Percentiles rank a stretch among this genome's conserved stretches.
phyloP scores from a whole-genome alignment of 1,140 invertebrate species.

The Neodiprion fabricii region DNA sequence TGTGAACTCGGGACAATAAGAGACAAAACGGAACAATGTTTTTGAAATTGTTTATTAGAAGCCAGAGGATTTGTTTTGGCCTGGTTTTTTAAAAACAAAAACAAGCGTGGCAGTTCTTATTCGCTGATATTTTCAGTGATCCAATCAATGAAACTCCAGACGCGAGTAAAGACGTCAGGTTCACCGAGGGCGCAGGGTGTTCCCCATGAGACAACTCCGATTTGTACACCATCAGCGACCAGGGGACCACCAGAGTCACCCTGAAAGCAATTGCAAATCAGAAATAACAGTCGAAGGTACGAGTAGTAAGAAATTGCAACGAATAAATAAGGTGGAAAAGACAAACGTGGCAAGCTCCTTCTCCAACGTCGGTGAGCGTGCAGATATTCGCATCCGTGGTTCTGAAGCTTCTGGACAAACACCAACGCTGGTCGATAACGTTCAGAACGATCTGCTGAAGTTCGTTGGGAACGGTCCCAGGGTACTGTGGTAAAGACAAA shows the following conservation, averaged over 20 bases:
- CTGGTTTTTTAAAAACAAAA: too few species aligned
- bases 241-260: constrained; percentile 67
- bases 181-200: constrained; percentile 64
- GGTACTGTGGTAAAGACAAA: constrained; percentile 54
- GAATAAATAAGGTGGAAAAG: background rate
- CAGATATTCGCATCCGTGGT: constrained; percentile 63
- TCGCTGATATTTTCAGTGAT: constrained; percentile 45
- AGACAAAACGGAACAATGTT: too few species aligned
- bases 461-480: constrained; percentile 63
- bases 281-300: too few species aligned
- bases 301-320: too few species aligned
- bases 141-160: constrained; percentile 58
- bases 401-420: constrained; percentile 48
- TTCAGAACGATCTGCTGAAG: constrained; percentile 62
- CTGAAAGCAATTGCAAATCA: constrained; percentile 43
- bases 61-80: too few species aligned
- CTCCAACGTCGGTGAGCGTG: constrained; percentile 64
- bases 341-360: constrained; percentile 70
- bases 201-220: constrained; percentile 68
- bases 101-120: constrained; percentile 32
- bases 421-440: constrained; percentile 63
- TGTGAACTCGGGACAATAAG: too few species aligned
- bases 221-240: constrained; percentile 48
- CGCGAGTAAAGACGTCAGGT: constrained; percentile 66
- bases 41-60: too few species aligned